Base-by-base conservation (phyloP, 2,113 vertebrate species). In the Ptilorrhoa leucosticta region DNA sequence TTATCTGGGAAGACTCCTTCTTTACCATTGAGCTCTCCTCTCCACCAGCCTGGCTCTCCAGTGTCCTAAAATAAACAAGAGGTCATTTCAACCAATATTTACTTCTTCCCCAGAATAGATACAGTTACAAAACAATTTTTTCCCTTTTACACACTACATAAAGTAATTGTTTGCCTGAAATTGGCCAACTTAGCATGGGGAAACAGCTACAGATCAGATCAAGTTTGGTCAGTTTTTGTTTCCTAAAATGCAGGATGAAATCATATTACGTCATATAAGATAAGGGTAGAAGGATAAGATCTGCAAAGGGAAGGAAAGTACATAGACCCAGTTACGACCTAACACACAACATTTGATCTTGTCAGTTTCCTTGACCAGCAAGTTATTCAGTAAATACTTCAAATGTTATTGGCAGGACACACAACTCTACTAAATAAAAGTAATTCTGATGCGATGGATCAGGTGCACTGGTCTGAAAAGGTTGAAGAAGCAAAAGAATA, bases 1-100 rank as follows among this genome's bases (percentile, higher is more conserved):
- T 99, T 99, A 93, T 99, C 99, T 58, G 99, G 99, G 94, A 99
- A 99, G 65, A 99, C 98, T 13, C 99, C 99, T 95, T 99, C 98
- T 98, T 94, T 99, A 48, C 99, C 99, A 54, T 97, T 98, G 30
- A 99, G 90, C 80, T 99, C 99, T 58, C 99, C 99, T 96, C 97
- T 98, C 99, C 99, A 99, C 99, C 99, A 99, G 84, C 99, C 99
- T 7, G 96, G 86, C 83, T 99, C 99, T 66, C 99, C 99, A 57
- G 98, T 99, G 72, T 99, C 99, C 99, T 99, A 95, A 92, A 96
- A 95, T 5, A 96, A 90, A 66, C n/a, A 97, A 78, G 23, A 77
- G 33, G 19, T 60, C 22, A 75, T 45, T 84, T 75, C n/a, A 56
- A 63, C 53, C 51, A 84, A 51, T 81, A 64, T 57, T 90, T 72